A percentile compares a stretch with the other conserved stretches of the same genome.
These are phyloP conservation scores for Hipposideros larvatus DNA, from an alignment of 2,797 vertebrate genomes.

Conservation along the genomic window DNA sequence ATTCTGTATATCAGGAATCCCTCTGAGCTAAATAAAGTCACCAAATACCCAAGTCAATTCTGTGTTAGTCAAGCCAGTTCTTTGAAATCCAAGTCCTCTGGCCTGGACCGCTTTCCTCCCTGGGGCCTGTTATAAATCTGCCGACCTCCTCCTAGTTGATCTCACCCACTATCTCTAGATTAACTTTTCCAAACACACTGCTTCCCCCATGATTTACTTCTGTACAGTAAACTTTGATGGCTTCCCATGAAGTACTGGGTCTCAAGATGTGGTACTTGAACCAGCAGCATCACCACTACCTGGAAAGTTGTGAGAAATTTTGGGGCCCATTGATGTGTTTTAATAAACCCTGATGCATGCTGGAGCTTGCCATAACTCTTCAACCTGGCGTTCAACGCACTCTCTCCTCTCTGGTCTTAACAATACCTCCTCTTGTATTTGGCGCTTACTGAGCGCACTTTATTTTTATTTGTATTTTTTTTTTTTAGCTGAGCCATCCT, in stretches of 20 bases:
- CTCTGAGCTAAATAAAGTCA: background rate
- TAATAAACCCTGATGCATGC: background rate
- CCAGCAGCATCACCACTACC: background rate
- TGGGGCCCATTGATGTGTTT: background rate
- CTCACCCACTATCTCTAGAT: background rate
- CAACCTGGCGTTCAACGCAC: background rate
- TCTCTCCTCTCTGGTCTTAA: background rate
- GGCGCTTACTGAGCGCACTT: background rate
- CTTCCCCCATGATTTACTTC: background rate
- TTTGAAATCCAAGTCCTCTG: conserved; percentile 1
- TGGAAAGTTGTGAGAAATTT: conserved; percentile 7
- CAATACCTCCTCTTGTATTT: background rate
- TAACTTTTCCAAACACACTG: background rate
- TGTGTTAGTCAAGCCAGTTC: background rate
- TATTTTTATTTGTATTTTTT: no score
- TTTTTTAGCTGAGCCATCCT: no score
- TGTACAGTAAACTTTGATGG: background rate
- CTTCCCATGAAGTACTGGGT: background rate
- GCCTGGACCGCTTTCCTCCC: background rate
- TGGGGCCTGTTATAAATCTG: background rate
- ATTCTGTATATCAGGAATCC: background rate
- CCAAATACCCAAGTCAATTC: background rate
- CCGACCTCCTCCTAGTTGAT: background rate
- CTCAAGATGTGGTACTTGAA: background rate
- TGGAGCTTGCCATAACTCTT: background rate